phyloP scores from a whole-genome alignment of 2,113 vertebrate species.

The Lagenorhynchus albirostris region DNA sequence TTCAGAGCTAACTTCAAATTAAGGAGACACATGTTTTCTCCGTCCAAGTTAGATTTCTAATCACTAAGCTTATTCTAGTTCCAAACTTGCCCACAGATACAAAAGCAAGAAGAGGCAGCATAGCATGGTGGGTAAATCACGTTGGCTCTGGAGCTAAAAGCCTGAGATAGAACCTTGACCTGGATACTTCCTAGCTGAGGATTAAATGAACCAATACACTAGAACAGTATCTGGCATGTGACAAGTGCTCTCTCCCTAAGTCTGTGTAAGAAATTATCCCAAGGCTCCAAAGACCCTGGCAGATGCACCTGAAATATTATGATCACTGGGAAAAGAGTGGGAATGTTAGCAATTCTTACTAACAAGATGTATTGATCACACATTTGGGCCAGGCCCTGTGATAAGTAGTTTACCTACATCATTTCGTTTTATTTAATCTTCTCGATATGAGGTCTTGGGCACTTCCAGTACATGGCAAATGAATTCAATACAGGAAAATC shows the following conservation, averaged over 20 bases:
- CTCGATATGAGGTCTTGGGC: neutral
- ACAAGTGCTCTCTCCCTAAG: neutral
- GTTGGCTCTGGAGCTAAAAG: accelerated
- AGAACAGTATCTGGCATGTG: neutral
- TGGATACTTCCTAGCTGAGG: neutral
- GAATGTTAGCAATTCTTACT: neutral
- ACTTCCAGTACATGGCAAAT: neutral
- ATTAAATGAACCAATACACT: neutral
- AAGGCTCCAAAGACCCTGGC: neutral
- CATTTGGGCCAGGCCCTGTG: neutral
- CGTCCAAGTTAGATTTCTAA: neutral
- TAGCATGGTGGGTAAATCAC: accelerated
- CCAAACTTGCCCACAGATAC: neutral
- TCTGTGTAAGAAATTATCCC: neutral
- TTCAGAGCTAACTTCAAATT: neutral
- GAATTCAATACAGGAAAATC: neutral
- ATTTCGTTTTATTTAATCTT: neutral
- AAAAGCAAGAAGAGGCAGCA: neutral
- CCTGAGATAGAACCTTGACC: neutral
- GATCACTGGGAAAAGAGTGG: accelerated
- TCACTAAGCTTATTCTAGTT: neutral
- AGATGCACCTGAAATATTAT: neutral
- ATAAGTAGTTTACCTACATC: neutral
- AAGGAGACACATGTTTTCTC: neutral
- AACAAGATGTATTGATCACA: accelerated